These are phyloP conservation scores for Ictidomys tridecemlineatus DNA, from an alignment of 2,113 vertebrate species.

Conservation along the genomic window DNA sequence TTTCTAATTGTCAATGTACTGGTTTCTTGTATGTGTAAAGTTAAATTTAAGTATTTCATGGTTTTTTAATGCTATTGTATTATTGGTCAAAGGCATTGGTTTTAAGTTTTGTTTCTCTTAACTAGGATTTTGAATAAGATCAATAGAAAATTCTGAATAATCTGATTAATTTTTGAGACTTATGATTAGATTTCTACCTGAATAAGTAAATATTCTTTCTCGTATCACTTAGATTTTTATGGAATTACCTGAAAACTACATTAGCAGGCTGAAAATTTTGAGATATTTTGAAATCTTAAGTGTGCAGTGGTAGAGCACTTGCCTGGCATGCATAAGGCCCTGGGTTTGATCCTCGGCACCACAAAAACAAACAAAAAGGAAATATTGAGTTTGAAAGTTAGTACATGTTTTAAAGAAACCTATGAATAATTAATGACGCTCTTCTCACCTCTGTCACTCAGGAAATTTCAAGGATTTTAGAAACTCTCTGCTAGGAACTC, in stretches of 20 bases:
- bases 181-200: background rate
- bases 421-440: background rate
- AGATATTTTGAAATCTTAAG: slow-evolving; percentile 19
- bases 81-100: background rate
- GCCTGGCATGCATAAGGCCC: background rate
- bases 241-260: background rate
- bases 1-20: background rate
- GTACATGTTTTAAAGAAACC: background rate
- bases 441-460: background rate
- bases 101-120: slow-evolving; percentile 35
- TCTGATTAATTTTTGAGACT: background rate
- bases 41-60: slow-evolving; percentile 16
- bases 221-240: background rate
- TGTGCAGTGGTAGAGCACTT: background rate
- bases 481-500: background rate
- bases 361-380: background rate
- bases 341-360: background rate
- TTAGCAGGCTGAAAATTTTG: slow-evolving; percentile 1
- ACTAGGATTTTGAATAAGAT: slow-evolving; percentile 9
- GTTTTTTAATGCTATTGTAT: background rate
- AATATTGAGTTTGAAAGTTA: slow-evolving; percentile 4
- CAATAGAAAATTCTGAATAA: slow-evolving; percentile 23
- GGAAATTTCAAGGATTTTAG: background rate
- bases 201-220: slow-evolving; percentile 16
- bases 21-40: background rate